Evolutionary conservation across 2,797 vertebrate genomes (phyloP), one percentile per base, ranked within the genome.

Genomic region (Ataeniobius toweri): DNA sequence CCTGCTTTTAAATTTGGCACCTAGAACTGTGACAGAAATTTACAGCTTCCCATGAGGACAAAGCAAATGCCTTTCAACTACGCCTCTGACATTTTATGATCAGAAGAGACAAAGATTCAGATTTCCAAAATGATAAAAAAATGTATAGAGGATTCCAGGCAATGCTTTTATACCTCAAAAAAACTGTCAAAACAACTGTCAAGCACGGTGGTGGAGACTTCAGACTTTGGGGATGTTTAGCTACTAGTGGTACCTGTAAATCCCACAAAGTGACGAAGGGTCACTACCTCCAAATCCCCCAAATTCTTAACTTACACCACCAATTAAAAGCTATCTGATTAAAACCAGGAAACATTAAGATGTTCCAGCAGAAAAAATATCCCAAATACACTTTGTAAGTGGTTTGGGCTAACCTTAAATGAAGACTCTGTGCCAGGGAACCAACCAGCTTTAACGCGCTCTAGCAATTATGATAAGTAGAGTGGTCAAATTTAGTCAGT

Each of bases 231-330:
- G 28, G 6, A 36, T 7, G 31, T 63, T 65, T 65, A 8, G 63
- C 20, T 12, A 24, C 9, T 44, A 44, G 39, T 68, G 82, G 84
- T 75, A 3, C 76, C 79, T 81, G 82, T 79, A 50, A 58, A n/a
- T 58, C 7, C 55, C 5, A 53, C 55, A 58, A n/a, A 58, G 50
- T 51, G 16, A 18, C 13, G 14, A 51, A 36, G 31, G 7, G 18
- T 12, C 31, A 20, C 2, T 20, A 65, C 61, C 61, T 9, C 61
- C 26, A 61, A 61, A 61, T 61, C 58, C 26, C 10, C 4, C 55
- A 58, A 26, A 26, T 58, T 13, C 10, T 58, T 63, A 41, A 24
- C 20, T 41, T 41, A 39, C 10, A 22, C 9, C 22, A 67, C 65
- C 65, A 67, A 24, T n/a, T 39, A 41, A 67, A 16, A 39, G 18